phyloP scores from a whole-genome alignment of 2,113 vertebrate genomes.

The Zosterops hypoxanthus region DNA sequence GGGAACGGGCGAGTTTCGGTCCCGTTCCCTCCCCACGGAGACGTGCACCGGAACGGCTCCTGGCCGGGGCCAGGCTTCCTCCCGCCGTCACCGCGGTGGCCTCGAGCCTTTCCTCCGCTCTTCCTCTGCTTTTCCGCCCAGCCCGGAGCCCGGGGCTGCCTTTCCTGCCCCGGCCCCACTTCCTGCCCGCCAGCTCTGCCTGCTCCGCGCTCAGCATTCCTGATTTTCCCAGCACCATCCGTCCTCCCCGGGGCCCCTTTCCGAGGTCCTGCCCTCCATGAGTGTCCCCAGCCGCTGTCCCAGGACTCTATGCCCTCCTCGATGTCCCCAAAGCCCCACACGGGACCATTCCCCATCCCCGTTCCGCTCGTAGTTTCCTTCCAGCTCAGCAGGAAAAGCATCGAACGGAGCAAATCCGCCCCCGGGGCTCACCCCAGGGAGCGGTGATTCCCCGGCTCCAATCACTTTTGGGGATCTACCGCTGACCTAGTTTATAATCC shows the following conservation, averaged over 20 bases:
- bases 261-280: fast-evolving
- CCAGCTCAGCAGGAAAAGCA: not conserved
- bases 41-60: not conserved
- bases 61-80: not conserved
- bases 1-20: not conserved
- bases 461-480: not conserved
- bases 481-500: not conserved
- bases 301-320: fast-evolving
- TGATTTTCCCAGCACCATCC: fast-evolving
- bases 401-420: fast-evolving
- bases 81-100: fast-evolving
- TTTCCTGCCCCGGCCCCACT: slow-evolving; percentile 43
- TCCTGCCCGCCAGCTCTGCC: not conserved
- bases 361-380: not conserved
- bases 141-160: not conserved
- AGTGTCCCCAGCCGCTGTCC: fast-evolving
- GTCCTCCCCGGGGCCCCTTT: not conserved
- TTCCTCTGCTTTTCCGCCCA: not conserved
- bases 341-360: fast-evolving
- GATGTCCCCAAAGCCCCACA: fast-evolving
- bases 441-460: not conserved
- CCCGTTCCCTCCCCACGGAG: not conserved
- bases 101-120: not conserved
- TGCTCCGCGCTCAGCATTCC: not conserved
- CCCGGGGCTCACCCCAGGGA: fast-evolving